Evolutionary conservation across 2,113 vertebrate genomes (phyloP), one percentile per base, ranked within the genome.

Genomic region (Trinectes maculatus): DNA sequence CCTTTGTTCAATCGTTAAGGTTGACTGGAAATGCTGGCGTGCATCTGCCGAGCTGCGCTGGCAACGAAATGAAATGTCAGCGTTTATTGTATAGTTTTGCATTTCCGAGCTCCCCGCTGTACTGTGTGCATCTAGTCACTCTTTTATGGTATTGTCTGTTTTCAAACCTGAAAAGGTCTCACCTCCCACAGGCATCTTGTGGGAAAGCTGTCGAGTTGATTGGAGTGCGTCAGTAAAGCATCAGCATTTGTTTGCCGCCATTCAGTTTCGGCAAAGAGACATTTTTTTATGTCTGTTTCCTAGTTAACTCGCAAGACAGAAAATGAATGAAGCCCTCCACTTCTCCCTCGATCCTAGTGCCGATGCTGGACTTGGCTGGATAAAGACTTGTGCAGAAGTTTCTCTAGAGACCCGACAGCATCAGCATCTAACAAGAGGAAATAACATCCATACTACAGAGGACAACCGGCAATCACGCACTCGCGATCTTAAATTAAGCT

Each of bases 21-120:
- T n/a, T n/a, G n/a, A n/a, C 31, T 33, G n/a, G 26, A 18, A 33
- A 16, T 31, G 36, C 44, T 13, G 39, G 48, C 28, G 39, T 31
- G 29, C 29, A 67, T 67, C 65, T 47, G 13, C 48, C 39, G 39
- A 37, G 54, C 69, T 68, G 47, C 48, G 13, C 24, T 31, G 29
- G 34, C 57, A 80, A 71, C 80, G 56, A 57, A 74, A 62, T 54
- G 36, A 74, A 74, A 13, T 8, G 21, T 46, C 21, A 46, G 43
- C 21, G 12, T 6, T 13, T 13, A 21, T 43, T 21, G 73, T 21
- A 48, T 15, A 19, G 16, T 56, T 24, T 51, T n/a, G 8, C 10
- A 28, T 52, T 15, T 6, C 1, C 22, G 12, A 5, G 24, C 22
- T 33, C 19, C 10, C 11, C 12, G 19, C 53, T 34, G 36, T 16